These are phyloP conservation scores for Myrmecobius fasciatus DNA, from an alignment of 2,113 vertebrate species.

Conservation along the genomic window DNA sequence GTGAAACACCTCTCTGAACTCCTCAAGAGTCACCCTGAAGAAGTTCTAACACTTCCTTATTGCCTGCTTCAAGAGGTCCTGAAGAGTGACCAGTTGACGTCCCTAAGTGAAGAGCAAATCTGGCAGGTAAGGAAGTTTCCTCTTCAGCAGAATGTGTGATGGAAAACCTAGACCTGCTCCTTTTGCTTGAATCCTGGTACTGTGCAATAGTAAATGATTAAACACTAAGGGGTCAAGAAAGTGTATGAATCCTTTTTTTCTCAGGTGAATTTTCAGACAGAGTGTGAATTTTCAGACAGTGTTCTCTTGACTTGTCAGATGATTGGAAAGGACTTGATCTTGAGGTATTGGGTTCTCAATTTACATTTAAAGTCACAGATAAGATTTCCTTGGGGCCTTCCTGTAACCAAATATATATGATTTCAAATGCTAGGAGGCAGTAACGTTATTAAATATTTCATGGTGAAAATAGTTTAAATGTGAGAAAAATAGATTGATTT, in stretches of 20 bases:
- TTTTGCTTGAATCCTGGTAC: conserved; percentile 45
- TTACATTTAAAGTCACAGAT: not conserved
- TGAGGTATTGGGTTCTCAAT: not conserved
- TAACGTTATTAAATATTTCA: not conserved
- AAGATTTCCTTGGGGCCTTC: not conserved
- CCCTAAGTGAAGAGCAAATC: conserved; percentile 96
- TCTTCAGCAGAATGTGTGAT: conserved; percentile 65
- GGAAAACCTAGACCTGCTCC: conserved; percentile 64
- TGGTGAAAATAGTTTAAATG: conserved; percentile 1
- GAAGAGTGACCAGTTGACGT: conserved; percentile 97
- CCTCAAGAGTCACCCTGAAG: conserved; percentile 91
- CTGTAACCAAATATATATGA: not conserved
- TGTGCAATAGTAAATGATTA: not conserved
- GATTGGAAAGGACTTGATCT: not conserved
- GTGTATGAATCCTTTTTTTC: conserved; percentile 15
- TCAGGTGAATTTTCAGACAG: not conserved
- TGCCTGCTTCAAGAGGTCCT: conserved; percentile 95
- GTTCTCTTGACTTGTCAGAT: not conserved
- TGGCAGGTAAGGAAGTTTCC: conserved; percentile 91
- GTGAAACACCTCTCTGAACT: conserved; percentile 97
- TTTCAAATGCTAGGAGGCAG: not conserved
- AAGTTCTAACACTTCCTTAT: conserved; percentile 93
- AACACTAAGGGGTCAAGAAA: conserved; percentile 50
- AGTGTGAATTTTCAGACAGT: not conserved
- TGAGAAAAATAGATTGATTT: conserved; percentile 2